These are phyloP conservation scores for Camponotus floridanus DNA, from an alignment of 1,140 invertebrate species.

Conservation along the genomic window DNA sequence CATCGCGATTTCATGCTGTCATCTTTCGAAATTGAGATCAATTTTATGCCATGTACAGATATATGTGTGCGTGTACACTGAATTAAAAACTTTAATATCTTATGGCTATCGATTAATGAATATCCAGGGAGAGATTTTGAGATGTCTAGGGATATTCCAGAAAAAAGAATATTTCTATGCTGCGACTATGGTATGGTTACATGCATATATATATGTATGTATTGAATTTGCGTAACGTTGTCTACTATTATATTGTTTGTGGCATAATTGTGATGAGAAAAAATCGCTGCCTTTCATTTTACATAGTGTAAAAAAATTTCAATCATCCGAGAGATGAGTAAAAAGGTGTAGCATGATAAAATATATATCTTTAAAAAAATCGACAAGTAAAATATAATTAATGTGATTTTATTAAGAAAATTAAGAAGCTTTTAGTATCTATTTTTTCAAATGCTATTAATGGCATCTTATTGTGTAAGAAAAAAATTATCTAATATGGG, in stretches of 20 bases:
- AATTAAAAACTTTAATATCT: not conserved
- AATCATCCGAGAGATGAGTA: not conserved
- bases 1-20: not conserved
- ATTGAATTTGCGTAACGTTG: not conserved
- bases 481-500: not conserved
- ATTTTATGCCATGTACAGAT: too few species aligned
- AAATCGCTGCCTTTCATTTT: not conserved
- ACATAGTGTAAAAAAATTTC: not conserved
- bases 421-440: not conserved
- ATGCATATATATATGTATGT: constrained; percentile 4
- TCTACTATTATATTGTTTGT: not conserved
- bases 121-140: not conserved
- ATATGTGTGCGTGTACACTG: not conserved
- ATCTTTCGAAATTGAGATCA: not conserved
- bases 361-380: not conserved
- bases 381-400: not conserved
- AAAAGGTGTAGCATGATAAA: not conserved
- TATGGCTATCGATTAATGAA: constrained; percentile 1
- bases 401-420: not conserved
- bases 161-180: constrained; percentile 16
- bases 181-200: not conserved
- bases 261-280: not conserved
- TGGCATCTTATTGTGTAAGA: not conserved
- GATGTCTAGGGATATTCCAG: not conserved
- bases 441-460: not conserved